Evolutionary conservation across 1,140 invertebrate genomes (phyloP).

Genomic region (Anthonomus grandis): DNA sequence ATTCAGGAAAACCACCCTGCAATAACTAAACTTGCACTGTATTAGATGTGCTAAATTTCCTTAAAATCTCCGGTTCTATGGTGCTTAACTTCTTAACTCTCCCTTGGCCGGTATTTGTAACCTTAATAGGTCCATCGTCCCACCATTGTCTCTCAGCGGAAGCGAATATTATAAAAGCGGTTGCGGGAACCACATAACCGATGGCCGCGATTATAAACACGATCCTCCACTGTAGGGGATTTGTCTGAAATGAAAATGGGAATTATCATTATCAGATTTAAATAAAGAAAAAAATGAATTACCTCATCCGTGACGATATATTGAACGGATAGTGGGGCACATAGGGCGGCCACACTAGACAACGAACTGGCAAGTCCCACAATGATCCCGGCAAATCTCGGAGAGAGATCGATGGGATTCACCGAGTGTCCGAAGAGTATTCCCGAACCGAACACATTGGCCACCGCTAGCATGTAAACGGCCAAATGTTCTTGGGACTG

Average conservation of each 20-base stretch:
- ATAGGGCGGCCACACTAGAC: conserved; percentile 3
- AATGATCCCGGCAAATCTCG: conserved; percentile 24
- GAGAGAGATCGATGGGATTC: conserved; percentile 20
- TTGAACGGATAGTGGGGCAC: conserved; percentile 18
- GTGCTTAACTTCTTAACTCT: too few relatives aligned
- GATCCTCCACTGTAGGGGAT: conserved; percentile 50
- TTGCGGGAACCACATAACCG: conserved; percentile 51
- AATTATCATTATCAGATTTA: too few relatives aligned
- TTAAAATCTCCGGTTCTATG: too few relatives aligned
- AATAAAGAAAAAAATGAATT: too few relatives aligned
- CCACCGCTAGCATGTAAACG: conserved; percentile 6
- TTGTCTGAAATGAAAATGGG: conserved; percentile 17
- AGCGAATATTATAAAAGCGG: conserved; percentile 53
- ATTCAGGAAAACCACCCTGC: too few relatives aligned
- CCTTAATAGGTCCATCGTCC: conserved; percentile 48
- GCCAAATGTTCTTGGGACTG: conserved; percentile 3
- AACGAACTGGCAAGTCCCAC: conserved; percentile 9
- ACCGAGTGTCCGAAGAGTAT: conserved; percentile 9
- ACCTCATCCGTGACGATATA: conserved; percentile 21
- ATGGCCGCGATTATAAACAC: conserved; percentile 57
- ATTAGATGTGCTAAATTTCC: too few relatives aligned
- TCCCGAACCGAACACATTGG: not conserved
- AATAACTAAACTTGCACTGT: too few relatives aligned
- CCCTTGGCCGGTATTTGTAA: too few relatives aligned
- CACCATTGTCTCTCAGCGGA: conserved; percentile 49